Percentiles rank a stretch among this genome's conserved stretches.
Evolutionary conservation across 2,888 invertebrate genomes (phyloP).

Genomic region (Lymantria monacha): DNA sequence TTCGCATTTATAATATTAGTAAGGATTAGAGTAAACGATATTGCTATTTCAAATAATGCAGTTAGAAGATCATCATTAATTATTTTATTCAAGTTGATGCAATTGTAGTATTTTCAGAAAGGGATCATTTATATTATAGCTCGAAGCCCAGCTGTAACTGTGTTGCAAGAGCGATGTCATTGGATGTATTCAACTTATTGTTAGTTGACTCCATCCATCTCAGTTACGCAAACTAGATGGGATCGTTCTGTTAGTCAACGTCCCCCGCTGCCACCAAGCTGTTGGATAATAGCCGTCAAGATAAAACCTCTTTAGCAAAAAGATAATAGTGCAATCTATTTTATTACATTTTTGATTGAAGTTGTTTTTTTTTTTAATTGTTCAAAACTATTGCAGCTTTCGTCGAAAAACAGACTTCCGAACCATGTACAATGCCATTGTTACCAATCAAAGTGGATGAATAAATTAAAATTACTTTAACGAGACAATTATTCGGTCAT

Average conservation of each 20-base stretch:
- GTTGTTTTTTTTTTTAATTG: constrained; percentile 24
- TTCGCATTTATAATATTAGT: too few relatives aligned
- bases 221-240: constrained; percentile 42
- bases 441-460: neutral
- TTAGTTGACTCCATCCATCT: constrained; percentile 43
- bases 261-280: constrained; percentile 20
- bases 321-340: constrained; percentile 30
- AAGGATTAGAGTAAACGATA: too few relatives aligned
- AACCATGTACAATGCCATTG: neutral
- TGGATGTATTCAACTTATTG: constrained; percentile 27
- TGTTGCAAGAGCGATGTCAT: constrained; percentile 18
- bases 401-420: constrained; percentile 6
- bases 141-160: constrained; percentile 11
- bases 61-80: too few relatives aligned
- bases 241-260: constrained; percentile 34
- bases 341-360: constrained; percentile 22
- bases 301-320: constrained; percentile 29
- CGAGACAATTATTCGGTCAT: constrained; percentile 14
- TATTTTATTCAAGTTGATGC: neutral
- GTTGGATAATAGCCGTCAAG: constrained; percentile 23
- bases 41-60: too few relatives aligned
- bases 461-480: constrained; percentile 3
- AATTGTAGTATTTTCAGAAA: neutral
- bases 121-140: neutral
- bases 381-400: constrained; percentile 12